Evolutionary conservation across 2,113 vertebrate species (phyloP).

Genomic region (Epinephelus fuscoguttatus): DNA sequence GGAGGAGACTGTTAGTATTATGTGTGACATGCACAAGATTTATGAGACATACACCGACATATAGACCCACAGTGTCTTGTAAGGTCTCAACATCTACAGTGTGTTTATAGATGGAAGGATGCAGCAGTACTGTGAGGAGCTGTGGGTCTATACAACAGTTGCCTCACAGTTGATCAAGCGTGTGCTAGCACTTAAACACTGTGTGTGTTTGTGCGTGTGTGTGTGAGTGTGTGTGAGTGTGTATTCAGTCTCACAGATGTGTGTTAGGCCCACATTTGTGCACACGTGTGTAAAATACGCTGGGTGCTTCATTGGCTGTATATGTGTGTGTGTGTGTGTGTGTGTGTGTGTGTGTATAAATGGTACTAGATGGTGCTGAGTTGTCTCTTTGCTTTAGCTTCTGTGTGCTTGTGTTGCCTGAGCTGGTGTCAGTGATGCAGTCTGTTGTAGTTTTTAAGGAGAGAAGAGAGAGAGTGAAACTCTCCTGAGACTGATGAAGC

Average conservation of each 20-base stretch:
- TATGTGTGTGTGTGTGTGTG: conserved; percentile 6
- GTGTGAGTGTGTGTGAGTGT: background rate
- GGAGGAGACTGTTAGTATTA: conserved; percentile 69
- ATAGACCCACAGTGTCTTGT: background rate
- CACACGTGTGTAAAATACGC: background rate
- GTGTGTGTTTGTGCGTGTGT: conserved; percentile 15
- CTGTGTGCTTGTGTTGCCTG: conserved; percentile 51
- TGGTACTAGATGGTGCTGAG: conserved; percentile 49
- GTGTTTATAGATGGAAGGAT: conserved; percentile 10
- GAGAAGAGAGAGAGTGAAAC: conserved; percentile 57
- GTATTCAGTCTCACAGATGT: too few species aligned
- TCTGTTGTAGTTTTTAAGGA: conserved; percentile 69
- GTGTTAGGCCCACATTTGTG: background rate
- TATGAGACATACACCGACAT: background rate
- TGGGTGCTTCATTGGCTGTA: background rate
- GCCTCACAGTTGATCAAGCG: conserved; percentile 38
- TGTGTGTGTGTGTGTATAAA: conserved; percentile 24
- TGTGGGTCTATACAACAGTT: conserved; percentile 34
- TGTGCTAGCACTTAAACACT: conserved; percentile 30
- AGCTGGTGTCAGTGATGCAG: conserved; percentile 63
- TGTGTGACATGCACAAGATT: background rate
- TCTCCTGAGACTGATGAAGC: conserved; percentile 65
- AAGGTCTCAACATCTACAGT: background rate
- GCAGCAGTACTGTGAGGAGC: conserved; percentile 50
- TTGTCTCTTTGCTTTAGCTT: conserved; percentile 64